Base-by-base conservation (phyloP, 2,888 invertebrate species). In the Drosophila trichaetosa region DNA sequence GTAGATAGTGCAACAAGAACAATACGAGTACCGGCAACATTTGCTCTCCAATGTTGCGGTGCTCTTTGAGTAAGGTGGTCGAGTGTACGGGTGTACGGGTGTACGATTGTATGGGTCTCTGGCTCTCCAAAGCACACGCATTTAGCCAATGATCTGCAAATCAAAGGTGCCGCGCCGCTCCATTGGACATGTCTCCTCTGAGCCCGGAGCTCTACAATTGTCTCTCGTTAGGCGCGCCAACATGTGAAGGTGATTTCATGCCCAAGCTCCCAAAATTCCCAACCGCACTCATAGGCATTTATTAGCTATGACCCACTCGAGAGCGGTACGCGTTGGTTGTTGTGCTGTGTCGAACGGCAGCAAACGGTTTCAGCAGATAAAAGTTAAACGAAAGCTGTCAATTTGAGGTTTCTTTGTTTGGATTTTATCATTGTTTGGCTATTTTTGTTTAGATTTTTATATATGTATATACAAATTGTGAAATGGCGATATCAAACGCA, bases 311-410 rank as follows among this genome's bases (percentile, higher is more conserved):
- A 38, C 52, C 49, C 64, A 69, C 57, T 62, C 57, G 52, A 54
- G 51, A 62, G 69, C 46, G 77, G 42, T 74, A 34, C 56, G 59
- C 49, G 66, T 40, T 69, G 58, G 11, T 2, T 51, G 21, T 31
- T 51, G 49, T 59, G 60, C 52, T 58, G 40, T 73, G 64, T 53
- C 69, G 64, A 69, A 72, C 75, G 75, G 80, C 80, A 76, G 81
- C 74, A 61, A 73, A 69, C 75, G 71, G 59, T 73, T 80, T 76
- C 74, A 76, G 73, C 80, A 87, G 89, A 87, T 90, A 90, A 89
- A 89, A 87, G 72, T 75, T 80, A 83, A 85, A 84, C 88, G 83
- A 89, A 89, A 89, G 88, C 90, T 89, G 89, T 89, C 89, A 89
- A 88, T 89, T 90, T 82, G 77, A 89, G 82, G 79, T 88, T 80